Evolutionary conservation across 2,113 vertebrate species (phyloP).

Genomic region (Genyomyrus donnyi): DNA sequence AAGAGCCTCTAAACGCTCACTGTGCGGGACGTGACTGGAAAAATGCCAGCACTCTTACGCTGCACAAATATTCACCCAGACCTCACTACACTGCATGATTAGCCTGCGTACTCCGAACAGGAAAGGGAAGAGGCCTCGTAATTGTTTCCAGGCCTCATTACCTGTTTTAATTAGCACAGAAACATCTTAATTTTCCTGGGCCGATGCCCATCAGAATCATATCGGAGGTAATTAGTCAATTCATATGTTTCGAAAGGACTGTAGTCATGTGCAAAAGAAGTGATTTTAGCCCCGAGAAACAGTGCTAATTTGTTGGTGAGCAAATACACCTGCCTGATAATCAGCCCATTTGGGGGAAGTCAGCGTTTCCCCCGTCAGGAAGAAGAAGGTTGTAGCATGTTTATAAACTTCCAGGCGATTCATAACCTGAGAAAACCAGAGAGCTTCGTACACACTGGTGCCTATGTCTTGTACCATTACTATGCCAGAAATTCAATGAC

Average conservation of each 20-base stretch:
- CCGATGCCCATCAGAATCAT: constrained; percentile 27
- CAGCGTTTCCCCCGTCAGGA: not conserved
- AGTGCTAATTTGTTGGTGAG: not conserved
- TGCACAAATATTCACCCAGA: not conserved
- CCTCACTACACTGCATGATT: not conserved
- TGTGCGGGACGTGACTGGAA: not conserved
- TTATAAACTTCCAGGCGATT: not conserved
- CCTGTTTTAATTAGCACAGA: constrained; percentile 37
- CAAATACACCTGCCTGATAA: not conserved
- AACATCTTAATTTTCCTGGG: constrained; percentile 36
- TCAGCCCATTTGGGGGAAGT: not conserved
- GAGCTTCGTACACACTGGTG: not conserved
- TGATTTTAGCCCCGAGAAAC: not conserved
- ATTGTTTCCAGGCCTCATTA: constrained; percentile 32
- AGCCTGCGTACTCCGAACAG: constrained; percentile 14
- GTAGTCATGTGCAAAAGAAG: not conserved
- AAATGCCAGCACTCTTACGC: not conserved
- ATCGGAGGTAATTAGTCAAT: constrained; percentile 25
- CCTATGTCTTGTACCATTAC: not conserved
- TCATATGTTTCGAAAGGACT: not conserved
- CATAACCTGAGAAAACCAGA: not conserved
- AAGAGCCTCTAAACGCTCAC: not conserved
- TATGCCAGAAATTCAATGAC: not conserved
- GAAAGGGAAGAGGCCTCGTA: constrained; percentile 10
- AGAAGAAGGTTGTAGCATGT: not conserved